Base-by-base conservation (phyloP, 2,888 invertebrate species). In the Ischnura elegans region DNA sequence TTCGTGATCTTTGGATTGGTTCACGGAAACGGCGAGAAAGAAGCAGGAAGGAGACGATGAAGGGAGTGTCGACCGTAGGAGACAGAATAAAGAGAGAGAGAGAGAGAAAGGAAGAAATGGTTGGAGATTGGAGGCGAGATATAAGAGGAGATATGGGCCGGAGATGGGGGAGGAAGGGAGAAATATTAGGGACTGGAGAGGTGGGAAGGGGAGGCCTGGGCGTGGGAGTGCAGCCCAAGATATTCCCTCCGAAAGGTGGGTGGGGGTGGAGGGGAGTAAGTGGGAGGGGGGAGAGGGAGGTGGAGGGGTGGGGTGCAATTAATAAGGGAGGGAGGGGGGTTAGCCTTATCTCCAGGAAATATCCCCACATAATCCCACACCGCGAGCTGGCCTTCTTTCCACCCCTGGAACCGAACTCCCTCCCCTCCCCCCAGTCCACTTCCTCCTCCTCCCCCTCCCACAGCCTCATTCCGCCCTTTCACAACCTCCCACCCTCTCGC, bases 321-420 rank as follows among this genome's bases (percentile, higher is more conserved):
- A 86, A 86, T 45, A 86, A 46, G 86, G 46, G 85, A n/a, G 86
- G 25, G 25, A 8, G 42, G 43, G 46, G 86, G 86, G 86, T n/a
- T 36, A 29, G 76, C 76, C 76, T 76, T 76, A 76, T 76, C 76
- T 76, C 76, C 76, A 36, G 36, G 61, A 90, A 87, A 87, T 51
- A 87, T 86, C 86, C 46, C n/a, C n/a, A 86, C 86, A 86, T 86
- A 86, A 45, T 86, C 46, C 46, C 86, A 43, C 51, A 19, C 21
- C 61, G n/a, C n/a, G n/a, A n/a, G n/a, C 86, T 25, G 45, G 21
- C 86, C 46, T 21, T 46, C 86, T 86, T 46, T 45, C 46, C n/a
- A 19, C 42, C 86, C 46, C 86, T 25, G 13, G n/a, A n/a, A n/a
- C 3, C 36, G 8, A 36, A 16, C 61, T 61, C 61, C 61, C 25